phyloP scores from a whole-genome alignment of 2,113 vertebrate species.

The Dasyornis broadbenti region DNA sequence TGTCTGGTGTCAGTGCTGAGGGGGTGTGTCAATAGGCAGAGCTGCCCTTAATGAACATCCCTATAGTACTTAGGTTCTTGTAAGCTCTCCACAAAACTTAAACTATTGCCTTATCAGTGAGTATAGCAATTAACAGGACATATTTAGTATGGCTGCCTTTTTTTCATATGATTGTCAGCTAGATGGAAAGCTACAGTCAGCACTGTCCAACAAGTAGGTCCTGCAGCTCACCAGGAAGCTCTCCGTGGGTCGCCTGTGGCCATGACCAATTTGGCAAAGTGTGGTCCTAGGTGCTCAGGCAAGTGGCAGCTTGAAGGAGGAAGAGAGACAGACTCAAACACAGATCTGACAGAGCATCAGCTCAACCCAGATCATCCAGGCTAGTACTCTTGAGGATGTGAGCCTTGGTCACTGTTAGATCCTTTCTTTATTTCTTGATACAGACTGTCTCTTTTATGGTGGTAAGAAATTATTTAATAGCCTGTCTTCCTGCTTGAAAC shows the following conservation, averaged over 20 bases:
- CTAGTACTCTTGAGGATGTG: background rate
- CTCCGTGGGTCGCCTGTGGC: background rate
- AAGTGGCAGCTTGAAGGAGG: background rate
- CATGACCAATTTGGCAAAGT: background rate
- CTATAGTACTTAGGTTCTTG: background rate
- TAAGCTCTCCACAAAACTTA: background rate
- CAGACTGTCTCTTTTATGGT: background rate
- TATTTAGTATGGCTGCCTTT: background rate
- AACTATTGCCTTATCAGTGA: background rate
- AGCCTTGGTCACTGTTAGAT: background rate
- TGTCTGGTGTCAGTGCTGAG: fast-evolving
- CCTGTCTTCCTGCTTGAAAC: background rate
- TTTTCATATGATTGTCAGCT: fast-evolving
- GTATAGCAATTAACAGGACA: background rate
- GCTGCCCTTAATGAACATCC: background rate
- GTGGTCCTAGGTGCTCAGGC: background rate
- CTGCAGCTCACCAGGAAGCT: background rate
- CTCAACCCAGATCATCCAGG: fast-evolving
- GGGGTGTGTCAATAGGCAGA: background rate
- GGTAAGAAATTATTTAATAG: background rate
- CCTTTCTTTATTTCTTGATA: background rate
- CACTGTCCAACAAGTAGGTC: fast-evolving
- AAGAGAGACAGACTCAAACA: background rate
- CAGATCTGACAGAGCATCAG: background rate
- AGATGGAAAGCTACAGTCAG: background rate